Evolutionary conservation across 2,888 invertebrate species (phyloP).

Genomic region (Meloe dianella): DNA sequence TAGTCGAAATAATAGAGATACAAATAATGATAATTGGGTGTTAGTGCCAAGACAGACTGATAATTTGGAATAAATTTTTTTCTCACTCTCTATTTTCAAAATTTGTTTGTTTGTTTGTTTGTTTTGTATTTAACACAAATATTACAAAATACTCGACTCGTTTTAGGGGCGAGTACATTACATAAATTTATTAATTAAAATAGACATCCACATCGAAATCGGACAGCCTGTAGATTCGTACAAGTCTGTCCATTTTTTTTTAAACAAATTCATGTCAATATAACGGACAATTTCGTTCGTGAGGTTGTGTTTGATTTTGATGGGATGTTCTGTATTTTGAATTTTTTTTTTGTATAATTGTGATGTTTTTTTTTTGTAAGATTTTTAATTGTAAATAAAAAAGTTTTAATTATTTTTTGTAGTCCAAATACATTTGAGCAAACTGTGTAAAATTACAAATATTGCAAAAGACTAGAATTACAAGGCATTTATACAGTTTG

Average conservation of each 20-base stretch:
- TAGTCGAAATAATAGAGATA: constrained; percentile 12
- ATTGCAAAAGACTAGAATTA: constrained; percentile 52
- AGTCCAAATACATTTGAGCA: constrained; percentile 46
- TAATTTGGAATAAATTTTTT: constrained; percentile 20
- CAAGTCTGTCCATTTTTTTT: too few relatives aligned
- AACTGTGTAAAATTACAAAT: constrained; percentile 50
- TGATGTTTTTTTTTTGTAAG: constrained; percentile 26
- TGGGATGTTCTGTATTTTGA: constrained; percentile 20
- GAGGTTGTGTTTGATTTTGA: too few relatives aligned
- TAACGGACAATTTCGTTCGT: too few relatives aligned
- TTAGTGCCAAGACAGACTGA: constrained; percentile 45
- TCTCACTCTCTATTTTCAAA: neutral
- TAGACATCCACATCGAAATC: too few relatives aligned
- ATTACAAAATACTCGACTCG: constrained; percentile 1
- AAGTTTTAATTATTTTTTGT: constrained; percentile 10
- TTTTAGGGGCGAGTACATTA: constrained; percentile 9
- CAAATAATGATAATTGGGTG: constrained; percentile 47
- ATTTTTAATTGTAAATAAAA: constrained; percentile 27
- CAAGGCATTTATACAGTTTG: constrained; percentile 43
- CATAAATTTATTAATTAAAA: too few relatives aligned
- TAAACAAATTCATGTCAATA: too few relatives aligned
- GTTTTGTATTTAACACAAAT: too few relatives aligned
- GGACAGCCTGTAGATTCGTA: too few relatives aligned
- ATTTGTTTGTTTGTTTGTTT: too few relatives aligned
- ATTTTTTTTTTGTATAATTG: constrained; percentile 17